Evolutionary conservation across 2,888 invertebrate genomes (phyloP), one percentile per base, ranked within the genome.

Genomic region (Drosophila mercatorum): DNA sequence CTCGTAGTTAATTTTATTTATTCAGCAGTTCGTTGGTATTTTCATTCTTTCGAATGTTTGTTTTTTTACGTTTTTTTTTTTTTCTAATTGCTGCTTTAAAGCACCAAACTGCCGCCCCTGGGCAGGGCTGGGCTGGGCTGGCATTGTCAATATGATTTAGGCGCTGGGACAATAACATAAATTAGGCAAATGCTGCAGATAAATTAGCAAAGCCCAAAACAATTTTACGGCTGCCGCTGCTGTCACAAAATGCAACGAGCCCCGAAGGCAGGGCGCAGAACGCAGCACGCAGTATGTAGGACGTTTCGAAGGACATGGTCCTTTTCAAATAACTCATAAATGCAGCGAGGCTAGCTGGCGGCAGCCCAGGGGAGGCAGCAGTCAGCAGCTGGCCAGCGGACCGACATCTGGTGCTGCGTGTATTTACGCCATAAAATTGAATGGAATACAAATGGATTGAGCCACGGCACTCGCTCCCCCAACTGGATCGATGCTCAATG

Each of bases 1-100:
- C 89, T 88, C 79, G 90, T 77, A 81, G 90, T 87, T 87, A 90
- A 90, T 86, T 86, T 90, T 86, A 89, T 86, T 90, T 86, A 89
- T 90, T 87, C 72, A 80, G 47, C 60, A 62, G 36, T 60, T 63
- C 53, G 60, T 61, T 60, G 26, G 41, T 36, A 14, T 60, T 56
- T 44, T 28, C 17, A 38, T 80, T 53, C 22, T 57, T 34, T 43
- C 14, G 44, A 44, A 34, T 28, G 14, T 47, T 17, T 12, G 31
- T 14, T 17, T 17, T 47, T 28, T 28, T n/a, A 14, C 3, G n/a
- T n/a, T 28, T 64, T 41, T 28, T 38, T 3, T 43, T 46, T 11
- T 6, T 34, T 53, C 76, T 75, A 80, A 71, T 76, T 72, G 60
- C 56, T 65, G 81, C 68, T 77, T 75, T 82, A 78, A 81, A 64